These are phyloP conservation scores for Netelia fuscicornis DNA, from an alignment of 2,888 invertebrate genomes.

Conservation along the genomic window DNA sequence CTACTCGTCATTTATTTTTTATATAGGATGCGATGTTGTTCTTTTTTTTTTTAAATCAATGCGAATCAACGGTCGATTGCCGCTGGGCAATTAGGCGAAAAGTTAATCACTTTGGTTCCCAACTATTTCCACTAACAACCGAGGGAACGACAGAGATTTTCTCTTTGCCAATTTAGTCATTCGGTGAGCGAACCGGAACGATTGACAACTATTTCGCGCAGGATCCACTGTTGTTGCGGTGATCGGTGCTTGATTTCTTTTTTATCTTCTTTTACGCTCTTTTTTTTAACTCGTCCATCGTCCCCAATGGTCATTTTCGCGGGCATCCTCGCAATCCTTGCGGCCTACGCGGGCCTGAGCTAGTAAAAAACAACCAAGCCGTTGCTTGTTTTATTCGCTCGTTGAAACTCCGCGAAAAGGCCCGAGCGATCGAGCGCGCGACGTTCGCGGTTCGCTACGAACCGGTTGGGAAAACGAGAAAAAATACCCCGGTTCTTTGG, in stretches of 20 bases:
- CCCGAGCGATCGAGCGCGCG: constrained; percentile 5
- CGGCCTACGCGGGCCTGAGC: constrained; percentile 11
- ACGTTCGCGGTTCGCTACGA: constrained; percentile 13
- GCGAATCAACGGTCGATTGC: too few species aligned
- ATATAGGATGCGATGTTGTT: too few species aligned
- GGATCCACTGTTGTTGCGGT: background rate
- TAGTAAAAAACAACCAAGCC: background rate
- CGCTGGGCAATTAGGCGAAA: constrained; percentile 44
- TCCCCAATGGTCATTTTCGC: constrained; percentile 47
- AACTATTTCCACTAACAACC: constrained; percentile 36
- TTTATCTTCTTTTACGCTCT: constrained; percentile 42
- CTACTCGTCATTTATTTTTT: too few species aligned
- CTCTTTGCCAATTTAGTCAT: constrained; percentile 64
- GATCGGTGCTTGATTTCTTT: constrained; percentile 42
- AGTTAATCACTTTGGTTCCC: constrained; percentile 45
- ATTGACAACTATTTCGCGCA: constrained; percentile 79
- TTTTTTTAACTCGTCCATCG: constrained; percentile 42
- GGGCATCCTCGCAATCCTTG: constrained; percentile 37
- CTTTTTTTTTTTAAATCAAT: too few species aligned
- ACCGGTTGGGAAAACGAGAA: constrained; percentile 1
- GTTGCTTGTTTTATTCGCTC: background rate
- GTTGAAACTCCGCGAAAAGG: background rate
- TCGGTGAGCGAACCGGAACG: constrained; percentile 67
- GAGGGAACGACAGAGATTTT: constrained; percentile 7
- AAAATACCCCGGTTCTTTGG: background rate